These are phyloP conservation scores for Cartodere bifasciata DNA, from an alignment of 2,888 invertebrate species.

Conservation along the genomic window DNA sequence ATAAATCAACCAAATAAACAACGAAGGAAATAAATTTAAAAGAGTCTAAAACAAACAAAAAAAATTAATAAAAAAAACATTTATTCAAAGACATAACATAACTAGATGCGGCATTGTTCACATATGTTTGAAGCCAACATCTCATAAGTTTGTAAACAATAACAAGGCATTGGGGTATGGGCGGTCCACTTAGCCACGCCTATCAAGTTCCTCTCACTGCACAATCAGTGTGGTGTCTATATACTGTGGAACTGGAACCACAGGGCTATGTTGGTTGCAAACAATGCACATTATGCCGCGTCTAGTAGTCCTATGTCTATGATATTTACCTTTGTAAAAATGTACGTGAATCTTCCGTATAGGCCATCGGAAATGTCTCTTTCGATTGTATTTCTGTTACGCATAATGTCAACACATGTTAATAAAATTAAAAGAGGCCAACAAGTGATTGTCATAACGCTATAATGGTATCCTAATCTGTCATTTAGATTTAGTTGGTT, in stretches of 20 bases:
- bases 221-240: too few species aligned
- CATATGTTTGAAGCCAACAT: too few species aligned
- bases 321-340: conserved; percentile 58
- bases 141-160: too few species aligned
- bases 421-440: conserved; percentile 67
- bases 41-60: conserved; percentile 47
- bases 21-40: conserved; percentile 64
- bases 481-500: conserved; percentile 60
- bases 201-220: too few species aligned
- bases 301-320: too few species aligned
- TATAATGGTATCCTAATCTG: conserved; percentile 77
- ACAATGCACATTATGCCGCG: too few species aligned
- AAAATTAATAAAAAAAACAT: conserved; percentile 10
- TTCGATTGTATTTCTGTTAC: conserved; percentile 52
- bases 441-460: conserved; percentile 60
- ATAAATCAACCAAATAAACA: conserved; percentile 72
- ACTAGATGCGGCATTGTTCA: too few species aligned
- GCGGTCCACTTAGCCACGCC: too few species aligned
- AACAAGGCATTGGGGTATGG: too few species aligned
- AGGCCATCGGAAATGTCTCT: conserved; percentile 70
- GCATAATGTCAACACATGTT: conserved; percentile 43
- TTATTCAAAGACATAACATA: conserved; percentile 1
- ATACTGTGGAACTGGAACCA: too few species aligned
- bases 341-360: conserved; percentile 67
- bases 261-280: too few species aligned